phyloP scores from a whole-genome alignment of 35 echinoderm and acorn worm species.

The Heliocidaris tuberculata region DNA sequence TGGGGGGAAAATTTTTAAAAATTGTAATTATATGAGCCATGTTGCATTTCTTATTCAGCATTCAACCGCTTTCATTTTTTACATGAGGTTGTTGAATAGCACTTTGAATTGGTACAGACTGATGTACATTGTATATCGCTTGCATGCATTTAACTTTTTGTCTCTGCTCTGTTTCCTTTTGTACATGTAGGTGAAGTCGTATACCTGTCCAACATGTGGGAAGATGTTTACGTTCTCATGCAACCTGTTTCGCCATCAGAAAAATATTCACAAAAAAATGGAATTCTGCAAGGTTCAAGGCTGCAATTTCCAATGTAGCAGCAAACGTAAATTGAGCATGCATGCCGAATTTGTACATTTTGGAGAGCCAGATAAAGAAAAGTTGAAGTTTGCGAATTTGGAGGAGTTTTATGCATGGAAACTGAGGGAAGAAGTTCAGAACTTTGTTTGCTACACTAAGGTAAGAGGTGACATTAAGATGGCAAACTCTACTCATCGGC shows the following conservation, averaged over 20 bases:
- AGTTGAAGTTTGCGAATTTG: neutral
- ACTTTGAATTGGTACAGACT: too few species aligned
- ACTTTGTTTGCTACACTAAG: slow-evolving; percentile 45
- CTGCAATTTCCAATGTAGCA: neutral
- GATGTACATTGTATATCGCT: too few species aligned
- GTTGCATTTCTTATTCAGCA: too few species aligned
- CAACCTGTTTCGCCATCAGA: slow-evolving; percentile 20
- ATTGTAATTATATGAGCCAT: too few species aligned
- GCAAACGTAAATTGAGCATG: neutral
- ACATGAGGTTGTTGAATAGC: too few species aligned
- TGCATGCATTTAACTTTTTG: too few species aligned
- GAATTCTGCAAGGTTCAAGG: neutral
- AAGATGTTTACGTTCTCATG: neutral
- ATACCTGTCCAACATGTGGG: neutral
- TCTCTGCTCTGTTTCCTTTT: neutral
- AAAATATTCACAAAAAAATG: slow-evolving; percentile 30
- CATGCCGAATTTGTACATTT: neutral
- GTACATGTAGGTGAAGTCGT: neutral
- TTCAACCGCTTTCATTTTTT: too few species aligned
- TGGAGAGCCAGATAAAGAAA: neutral
- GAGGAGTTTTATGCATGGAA: slow-evolving; percentile 42
- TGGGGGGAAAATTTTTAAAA: too few species aligned
- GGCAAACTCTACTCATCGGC: neutral
- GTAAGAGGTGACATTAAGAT: neutral
- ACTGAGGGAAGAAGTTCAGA: slow-evolving; percentile 37